phyloP scores from a whole-genome alignment of 2,113 vertebrate species.

The Cyanoderma ruficeps region DNA sequence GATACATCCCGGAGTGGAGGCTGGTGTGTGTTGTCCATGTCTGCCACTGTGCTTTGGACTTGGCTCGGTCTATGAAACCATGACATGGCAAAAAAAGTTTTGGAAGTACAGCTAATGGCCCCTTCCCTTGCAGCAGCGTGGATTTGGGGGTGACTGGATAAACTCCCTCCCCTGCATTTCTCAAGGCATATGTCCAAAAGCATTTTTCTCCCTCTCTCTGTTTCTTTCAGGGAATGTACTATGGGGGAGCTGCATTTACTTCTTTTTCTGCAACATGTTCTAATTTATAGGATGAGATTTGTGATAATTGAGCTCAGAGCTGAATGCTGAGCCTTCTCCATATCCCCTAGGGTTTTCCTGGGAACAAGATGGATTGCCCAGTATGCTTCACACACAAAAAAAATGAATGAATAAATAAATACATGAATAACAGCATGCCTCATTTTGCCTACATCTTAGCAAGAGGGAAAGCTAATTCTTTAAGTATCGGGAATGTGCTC shows the following conservation, averaged over 20 bases:
- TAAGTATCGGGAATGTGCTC: constrained; percentile 43
- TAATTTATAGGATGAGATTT: constrained; percentile 52
- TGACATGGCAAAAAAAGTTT: not conserved
- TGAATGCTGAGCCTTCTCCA: constrained; percentile 1
- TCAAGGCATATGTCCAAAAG: not conserved
- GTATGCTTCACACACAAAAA: not conserved
- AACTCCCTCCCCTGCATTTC: not conserved
- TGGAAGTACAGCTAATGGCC: not conserved
- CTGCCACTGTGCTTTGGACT: not conserved
- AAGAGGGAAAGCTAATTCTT: constrained; percentile 46
- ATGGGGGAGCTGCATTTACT: not conserved
- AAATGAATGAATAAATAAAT: constrained; percentile 58
- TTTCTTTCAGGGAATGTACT: not conserved
- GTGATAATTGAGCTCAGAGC: constrained; percentile 38
- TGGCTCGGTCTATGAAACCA: not conserved
- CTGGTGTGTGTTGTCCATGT: not conserved
- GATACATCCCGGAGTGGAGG: not conserved
- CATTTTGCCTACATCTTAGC: constrained; percentile 29
- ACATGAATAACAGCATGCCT: constrained; percentile 30
- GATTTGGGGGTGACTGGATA: not conserved
- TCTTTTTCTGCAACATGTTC: not conserved
- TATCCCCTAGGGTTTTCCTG: constrained; percentile 19
- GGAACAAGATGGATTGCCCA: constrained; percentile 42
- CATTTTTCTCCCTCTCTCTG: not conserved
- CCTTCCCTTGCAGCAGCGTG: not conserved